Evolutionary conservation across 2,888 invertebrate genomes (phyloP), one percentile per base, ranked within the genome.

Genomic region (Ommatoiulus sabulosus): DNA sequence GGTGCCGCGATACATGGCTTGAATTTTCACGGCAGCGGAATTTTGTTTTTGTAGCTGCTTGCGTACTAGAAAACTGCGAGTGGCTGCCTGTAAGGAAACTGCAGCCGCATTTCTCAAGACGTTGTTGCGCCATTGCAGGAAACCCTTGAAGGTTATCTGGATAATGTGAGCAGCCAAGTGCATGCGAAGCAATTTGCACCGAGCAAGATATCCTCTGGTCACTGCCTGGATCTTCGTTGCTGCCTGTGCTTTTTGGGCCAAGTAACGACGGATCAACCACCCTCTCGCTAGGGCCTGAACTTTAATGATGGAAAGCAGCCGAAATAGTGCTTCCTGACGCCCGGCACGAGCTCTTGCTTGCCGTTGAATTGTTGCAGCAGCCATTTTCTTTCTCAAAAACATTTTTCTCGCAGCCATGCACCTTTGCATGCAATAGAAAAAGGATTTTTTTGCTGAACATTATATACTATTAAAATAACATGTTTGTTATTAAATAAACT

Each of bases 271-370:
- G 46, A 2, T 15, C 3, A 46, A 7, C 85, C 85, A 85, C 0
- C 85, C 44, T 44, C 85, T 44, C 7, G 44, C 44, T n/a, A 44
- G 44, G 17, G 85, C 85, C 85, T 85, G 85, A 15, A 85, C 17
- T 7, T 15, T 85, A 15, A 85, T 46, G 44, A 46, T 46, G 85
- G 85, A 44, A n/a, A 44, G n/a, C 44, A 85, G 46, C 10, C 85
- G 4, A 12, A 17, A 8, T 7, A 44, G 85, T 2, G 85, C 85
- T 20, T 85, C 10, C 7, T n/a, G 44, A 20, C 85, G 85, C 2
- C 85, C 85, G 2, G 46, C 44, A 44, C 5, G 44, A n/a, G 44
- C 85, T 85, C 85, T 85, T 44, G 44, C 6, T n/a, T 85, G 46
- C 44, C 46, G 8, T 20, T 85, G 85, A 44, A 85, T 85, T 3